Evolutionary conservation across 1,140 invertebrate species (phyloP), one percentile per base, ranked within the genome.

Genomic region (Eubasilissa regina): DNA sequence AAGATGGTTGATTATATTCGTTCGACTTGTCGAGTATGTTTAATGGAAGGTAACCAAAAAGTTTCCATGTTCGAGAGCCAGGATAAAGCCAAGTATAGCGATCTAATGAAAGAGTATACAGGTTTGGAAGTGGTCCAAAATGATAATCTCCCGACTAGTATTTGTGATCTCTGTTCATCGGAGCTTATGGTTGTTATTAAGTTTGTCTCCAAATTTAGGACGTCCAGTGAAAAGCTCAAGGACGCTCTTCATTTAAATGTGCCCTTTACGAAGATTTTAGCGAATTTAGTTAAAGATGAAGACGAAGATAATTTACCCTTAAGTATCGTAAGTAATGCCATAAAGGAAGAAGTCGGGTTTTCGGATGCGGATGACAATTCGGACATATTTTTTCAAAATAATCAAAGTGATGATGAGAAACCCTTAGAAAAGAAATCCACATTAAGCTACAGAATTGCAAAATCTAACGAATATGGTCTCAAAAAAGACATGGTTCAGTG

Each of bases 21-120:
- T 48, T 78, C 77, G 9, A 78, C 77, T n/a, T 78, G 77, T 35
- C 45, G 77, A 44, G 73, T 78, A 47, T 78, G 77, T 73, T 62
- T 78, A n/a, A 44, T 73, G 56, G 77, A 78, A 73, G 58, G 47
- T 10, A 60, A 60, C 11, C 25, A 51, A 35, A 73, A 60, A 7
- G 70, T 73, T 21, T 62, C 77, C 6, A 25, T 78, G 43, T 78
- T 78, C 19, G 77, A 73, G 13, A 73, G 21, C 45, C 12, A 74
- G 19, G 35, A 74, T 10, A 51, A 17, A 21, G 60, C 17, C 9
- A 78, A 78, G 19, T 78, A 78, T 25, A 48, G 56, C 44, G 77
- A 73, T 17, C 17, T 78, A n/a, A 78, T 78, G 15, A 74, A 78
- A 62, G 68, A 78, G 25, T 78, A 78, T 17, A 62, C 47, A 13